Evolutionary conservation across 2,888 invertebrate species (phyloP).

Genomic region (Acanthosepion pharaonis): DNA sequence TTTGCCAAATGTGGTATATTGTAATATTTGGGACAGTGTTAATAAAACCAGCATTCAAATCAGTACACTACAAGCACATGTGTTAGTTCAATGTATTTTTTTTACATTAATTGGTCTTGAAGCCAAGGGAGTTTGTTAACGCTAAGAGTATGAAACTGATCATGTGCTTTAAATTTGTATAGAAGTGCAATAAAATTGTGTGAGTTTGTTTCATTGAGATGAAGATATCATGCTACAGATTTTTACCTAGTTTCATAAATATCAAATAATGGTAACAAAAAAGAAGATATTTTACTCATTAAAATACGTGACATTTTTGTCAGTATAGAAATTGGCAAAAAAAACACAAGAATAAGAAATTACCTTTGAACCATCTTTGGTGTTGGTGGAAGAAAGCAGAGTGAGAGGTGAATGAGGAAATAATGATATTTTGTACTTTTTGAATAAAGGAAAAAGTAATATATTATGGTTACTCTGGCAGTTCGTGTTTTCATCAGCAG

Average conservation of each 20-base stretch:
- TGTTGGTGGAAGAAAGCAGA: neutral
- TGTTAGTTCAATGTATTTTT: too few relatives aligned
- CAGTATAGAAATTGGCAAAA: neutral
- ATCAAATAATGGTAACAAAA: neutral
- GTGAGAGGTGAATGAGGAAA: neutral
- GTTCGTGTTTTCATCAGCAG: neutral
- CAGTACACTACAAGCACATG: too few relatives aligned
- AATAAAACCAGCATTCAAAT: too few relatives aligned
- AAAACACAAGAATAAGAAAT: neutral
- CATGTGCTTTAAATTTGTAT: neutral
- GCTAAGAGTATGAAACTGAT: neutral
- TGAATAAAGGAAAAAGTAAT: neutral
- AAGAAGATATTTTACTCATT: neutral
- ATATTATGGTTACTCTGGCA: neutral
- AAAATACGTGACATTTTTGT: slow-evolving; percentile 9
- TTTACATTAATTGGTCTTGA: too few relatives aligned
- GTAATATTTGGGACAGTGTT: too few relatives aligned
- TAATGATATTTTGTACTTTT: neutral
- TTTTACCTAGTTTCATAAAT: neutral
- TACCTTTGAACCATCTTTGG: neutral
- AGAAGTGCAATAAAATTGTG: neutral
- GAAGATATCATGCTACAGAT: neutral
- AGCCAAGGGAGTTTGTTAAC: too few relatives aligned
- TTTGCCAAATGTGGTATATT: too few relatives aligned
- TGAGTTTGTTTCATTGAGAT: neutral